Conservation (phyloP, 1,140 invertebrate species). For the Pollicipes pollicipes region DNA sequence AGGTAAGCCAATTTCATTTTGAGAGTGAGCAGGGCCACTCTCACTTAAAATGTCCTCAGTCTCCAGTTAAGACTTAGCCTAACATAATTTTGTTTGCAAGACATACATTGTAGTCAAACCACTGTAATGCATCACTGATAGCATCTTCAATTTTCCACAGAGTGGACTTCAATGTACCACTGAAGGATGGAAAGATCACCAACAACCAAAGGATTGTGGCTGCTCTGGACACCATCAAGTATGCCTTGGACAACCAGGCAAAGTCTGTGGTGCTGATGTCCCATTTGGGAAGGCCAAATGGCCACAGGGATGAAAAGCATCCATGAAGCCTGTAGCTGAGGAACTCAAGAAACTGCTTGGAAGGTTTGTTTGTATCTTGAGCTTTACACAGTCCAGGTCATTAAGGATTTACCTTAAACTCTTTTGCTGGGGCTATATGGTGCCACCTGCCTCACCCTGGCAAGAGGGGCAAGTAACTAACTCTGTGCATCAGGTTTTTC, state of each 20-base stretch:
- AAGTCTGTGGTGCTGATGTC: slow-evolving; percentile 93
- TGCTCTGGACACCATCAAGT: slow-evolving; percentile 80
- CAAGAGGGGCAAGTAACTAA: too few species aligned
- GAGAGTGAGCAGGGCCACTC: too few species aligned
- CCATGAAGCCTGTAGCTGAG: slow-evolving; percentile 74
- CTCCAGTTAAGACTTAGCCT: background rate
- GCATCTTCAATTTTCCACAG: background rate
- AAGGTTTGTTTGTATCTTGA: background rate
- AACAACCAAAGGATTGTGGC: slow-evolving; percentile 96
- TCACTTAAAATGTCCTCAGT: background rate
- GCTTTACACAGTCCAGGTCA: background rate
- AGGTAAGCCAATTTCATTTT: slow-evolving; percentile 29
- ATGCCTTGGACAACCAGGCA: slow-evolving; percentile 81
- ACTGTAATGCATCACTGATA: slow-evolving; percentile 1
- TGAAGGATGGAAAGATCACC: slow-evolving; percentile 90
- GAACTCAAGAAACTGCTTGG: slow-evolving; percentile 33
- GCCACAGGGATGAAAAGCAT: slow-evolving; percentile 66
- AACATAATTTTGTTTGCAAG: slow-evolving; percentile 3
- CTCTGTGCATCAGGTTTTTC: too few species aligned
- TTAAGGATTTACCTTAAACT: too few species aligned
- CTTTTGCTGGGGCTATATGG: too few species aligned
- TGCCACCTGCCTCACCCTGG: too few species aligned
- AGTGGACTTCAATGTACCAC: slow-evolving; percentile 98
- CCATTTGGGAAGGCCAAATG: slow-evolving; percentile 93
- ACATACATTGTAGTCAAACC: too few species aligned